Evolutionary conservation across 2,888 invertebrate species (phyloP), one percentile per base, ranked within the genome.

Genomic region (Mythimna lalbum): DNA sequence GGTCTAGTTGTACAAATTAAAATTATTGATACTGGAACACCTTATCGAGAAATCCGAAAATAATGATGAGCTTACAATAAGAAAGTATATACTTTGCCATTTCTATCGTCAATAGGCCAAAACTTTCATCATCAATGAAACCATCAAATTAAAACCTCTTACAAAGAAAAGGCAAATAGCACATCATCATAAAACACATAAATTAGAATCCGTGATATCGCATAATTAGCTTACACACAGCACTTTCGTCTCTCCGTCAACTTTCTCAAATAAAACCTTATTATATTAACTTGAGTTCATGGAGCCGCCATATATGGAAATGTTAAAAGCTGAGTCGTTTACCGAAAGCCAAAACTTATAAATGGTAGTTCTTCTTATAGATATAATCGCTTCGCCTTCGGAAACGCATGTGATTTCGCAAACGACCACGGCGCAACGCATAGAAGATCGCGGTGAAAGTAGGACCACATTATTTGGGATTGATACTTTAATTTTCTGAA

Each of bases 331-430:
- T 55, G 60, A 67, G 60, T 63, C 67, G 82, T 73, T 76, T 71
- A 72, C 81, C 84, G 72, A 85, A 85, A 83, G 73, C 72, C 62
- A 70, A 57, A 64, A 69, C 69, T 65, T 79, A 72, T 77, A 85
- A 79, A 81, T 73, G 69, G 70, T 33, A 55, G 67, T 68, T 67
- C 73, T 73, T 75, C 63, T 62, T 75, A 47, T 53, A 56, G 77
- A 78, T 78, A 80, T 63, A 77, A 83, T 84, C 81, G 67, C 57
- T 31, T 60, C 60, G 60, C 9, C 47, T 73, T 83, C 56, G 68
- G 56, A 73, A 76, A 80, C 62, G 69, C 67, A 69, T 70, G 76
- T 73, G 67, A 76, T 78, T 78, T 74, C 61, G 47, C 66, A 55
- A 69, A 68, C 43, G 23, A 27, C 12, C 17, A 39, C 33, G 84